Percentiles rank a stretch among this genome's conserved stretches.
phyloP scores from a whole-genome alignment of 2,113 vertebrate genomes.

The Menidia beryllina region DNA sequence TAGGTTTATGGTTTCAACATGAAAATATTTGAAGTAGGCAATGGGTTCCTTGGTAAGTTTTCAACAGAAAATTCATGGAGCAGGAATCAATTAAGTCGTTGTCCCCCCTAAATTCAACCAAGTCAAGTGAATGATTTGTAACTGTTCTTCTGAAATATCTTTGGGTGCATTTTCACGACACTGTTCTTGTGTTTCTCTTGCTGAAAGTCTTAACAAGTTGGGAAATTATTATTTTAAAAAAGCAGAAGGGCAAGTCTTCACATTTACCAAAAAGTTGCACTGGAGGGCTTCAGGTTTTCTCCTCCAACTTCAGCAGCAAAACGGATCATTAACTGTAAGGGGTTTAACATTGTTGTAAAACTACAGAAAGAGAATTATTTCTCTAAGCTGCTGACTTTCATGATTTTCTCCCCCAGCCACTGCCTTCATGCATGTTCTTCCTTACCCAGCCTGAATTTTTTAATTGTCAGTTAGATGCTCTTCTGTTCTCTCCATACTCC shows the following conservation, averaged over 20 bases:
- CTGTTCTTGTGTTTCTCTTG: too few species aligned
- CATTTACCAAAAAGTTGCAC: neutral
- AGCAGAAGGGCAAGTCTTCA: too few species aligned
- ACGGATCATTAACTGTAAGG: neutral
- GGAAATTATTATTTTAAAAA: too few species aligned
- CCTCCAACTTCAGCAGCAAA: neutral
- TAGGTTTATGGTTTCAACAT: neutral
- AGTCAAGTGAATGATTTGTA: neutral
- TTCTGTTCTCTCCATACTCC: neutral
- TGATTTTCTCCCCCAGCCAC: neutral
- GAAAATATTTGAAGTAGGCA: neutral
- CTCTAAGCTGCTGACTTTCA: neutral
- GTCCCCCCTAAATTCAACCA: too few species aligned
- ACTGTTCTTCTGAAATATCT: neutral
- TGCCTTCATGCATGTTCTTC: neutral
- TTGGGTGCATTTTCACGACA: neutral
- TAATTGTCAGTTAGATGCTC: neutral
- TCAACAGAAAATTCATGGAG: too few species aligned
- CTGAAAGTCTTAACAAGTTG: too few species aligned
- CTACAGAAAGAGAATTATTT: neutral
- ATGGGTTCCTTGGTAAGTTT: neutral
- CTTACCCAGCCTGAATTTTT: neutral
- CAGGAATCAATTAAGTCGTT: too few species aligned
- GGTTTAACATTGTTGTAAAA: conserved; percentile 9
- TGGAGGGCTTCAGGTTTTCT: neutral